Percentiles rank a stretch among this genome's conserved stretches.
These are phyloP conservation scores for Diaprepes abbreviatus DNA, from an alignment of 2,888 invertebrate species.

Conservation along the genomic window DNA sequence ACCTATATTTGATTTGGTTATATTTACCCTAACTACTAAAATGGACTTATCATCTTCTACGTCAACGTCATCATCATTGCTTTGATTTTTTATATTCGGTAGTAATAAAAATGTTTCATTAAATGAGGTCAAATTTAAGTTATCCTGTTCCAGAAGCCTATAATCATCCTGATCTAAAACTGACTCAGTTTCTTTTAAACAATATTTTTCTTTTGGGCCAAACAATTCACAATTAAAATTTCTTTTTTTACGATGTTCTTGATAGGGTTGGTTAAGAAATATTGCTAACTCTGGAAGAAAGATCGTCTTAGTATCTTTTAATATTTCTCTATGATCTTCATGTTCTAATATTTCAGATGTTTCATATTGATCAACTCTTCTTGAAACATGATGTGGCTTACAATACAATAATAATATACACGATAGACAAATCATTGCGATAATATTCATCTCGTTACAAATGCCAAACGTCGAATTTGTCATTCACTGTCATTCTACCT, in stretches of 20 bases:
- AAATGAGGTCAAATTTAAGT: neutral
- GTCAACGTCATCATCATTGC: neutral
- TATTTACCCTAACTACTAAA: conserved; percentile 27
- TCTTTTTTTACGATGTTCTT: neutral
- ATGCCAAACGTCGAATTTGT: neutral
- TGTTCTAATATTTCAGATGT: conserved; percentile 55
- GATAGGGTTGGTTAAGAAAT: neutral
- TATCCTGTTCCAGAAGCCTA: neutral
- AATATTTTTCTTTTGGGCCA: conserved; percentile 16
- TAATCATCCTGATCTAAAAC: conserved; percentile 5
- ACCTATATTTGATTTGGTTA: conserved; percentile 5
- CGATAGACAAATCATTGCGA: neutral
- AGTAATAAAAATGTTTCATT: neutral
- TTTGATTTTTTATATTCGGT: conserved; percentile 14
- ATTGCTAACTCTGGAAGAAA: conserved; percentile 52
- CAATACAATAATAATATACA: neutral
- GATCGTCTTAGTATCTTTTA: conserved; percentile 56
- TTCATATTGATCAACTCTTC: conserved; percentile 48
- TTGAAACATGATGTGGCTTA: neutral
- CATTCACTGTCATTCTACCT: neutral
- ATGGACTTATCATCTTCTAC: conserved; percentile 26
- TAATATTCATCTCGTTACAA: neutral
- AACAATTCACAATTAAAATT: conserved; percentile 16
- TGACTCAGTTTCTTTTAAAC: conserved; percentile 1
- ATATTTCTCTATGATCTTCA: conserved; percentile 55